These are phyloP conservation scores for Echinometra lucunter DNA, from an alignment of 53 echinoderm and acorn worm species.

Conservation along the genomic window DNA sequence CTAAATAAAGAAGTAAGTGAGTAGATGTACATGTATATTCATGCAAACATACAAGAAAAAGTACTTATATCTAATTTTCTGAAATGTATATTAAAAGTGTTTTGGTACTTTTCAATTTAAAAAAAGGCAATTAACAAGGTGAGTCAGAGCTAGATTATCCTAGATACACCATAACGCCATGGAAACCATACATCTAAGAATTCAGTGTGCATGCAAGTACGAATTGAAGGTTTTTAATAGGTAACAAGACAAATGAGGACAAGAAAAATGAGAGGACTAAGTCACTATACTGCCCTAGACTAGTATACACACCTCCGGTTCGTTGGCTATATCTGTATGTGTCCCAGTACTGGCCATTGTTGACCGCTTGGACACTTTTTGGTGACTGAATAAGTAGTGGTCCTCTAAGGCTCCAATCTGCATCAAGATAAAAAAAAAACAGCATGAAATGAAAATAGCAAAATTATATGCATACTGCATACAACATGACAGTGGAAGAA, in stretches of 20 bases:
- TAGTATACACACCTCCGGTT: slow-evolving; percentile 73
- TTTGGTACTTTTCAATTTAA: too few species aligned
- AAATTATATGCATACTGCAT: too few species aligned
- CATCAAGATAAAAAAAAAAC: slow-evolving; percentile 23
- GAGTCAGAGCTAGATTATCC: too few species aligned
- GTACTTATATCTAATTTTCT: too few species aligned
- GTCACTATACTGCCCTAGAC: too few species aligned
- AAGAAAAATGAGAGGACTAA: background rate
- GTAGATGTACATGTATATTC: too few species aligned
- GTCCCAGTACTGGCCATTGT: slow-evolving; percentile 67
- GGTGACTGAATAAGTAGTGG: slow-evolving; percentile 82
- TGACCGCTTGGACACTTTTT: slow-evolving; percentile 74
- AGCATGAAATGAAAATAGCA: background rate
- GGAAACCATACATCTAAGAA: background rate
- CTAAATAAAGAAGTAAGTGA: too few species aligned
- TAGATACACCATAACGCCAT: too few species aligned
- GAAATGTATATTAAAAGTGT: too few species aligned
- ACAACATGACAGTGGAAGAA: too few species aligned
- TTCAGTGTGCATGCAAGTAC: background rate
- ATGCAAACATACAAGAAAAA: too few species aligned
- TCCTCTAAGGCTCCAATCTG: slow-evolving; percentile 86
- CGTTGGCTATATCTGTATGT: slow-evolving; percentile 76
- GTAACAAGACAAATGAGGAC: background rate
- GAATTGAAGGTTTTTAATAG: background rate
- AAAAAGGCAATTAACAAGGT: too few species aligned